Base-by-base conservation (phyloP, 2,113 vertebrate genomes). In the Sialia sialis region DNA sequence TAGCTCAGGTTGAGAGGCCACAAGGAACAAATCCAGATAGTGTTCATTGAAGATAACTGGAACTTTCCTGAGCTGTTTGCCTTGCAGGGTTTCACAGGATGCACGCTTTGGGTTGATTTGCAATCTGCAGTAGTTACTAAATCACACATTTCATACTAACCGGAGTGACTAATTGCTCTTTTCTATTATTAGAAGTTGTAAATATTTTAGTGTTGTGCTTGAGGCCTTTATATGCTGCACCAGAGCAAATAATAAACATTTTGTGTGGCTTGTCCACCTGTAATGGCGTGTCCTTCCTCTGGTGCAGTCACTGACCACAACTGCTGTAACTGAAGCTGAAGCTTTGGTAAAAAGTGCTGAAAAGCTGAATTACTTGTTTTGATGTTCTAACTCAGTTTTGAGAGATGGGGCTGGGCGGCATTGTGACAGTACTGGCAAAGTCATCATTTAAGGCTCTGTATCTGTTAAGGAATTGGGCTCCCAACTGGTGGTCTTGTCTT, bases 11-110 rank as follows among this genome's bases (percentile, higher is more conserved):
- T 83, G 80, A 30, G 94, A 84, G 67, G 88, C 80, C 46, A 2
- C 49, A 5, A 89, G 85, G 67, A 81, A 10, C 32, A 0, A 32
- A 63, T 84, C 69, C 64, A n/a, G 68, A 25, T 55, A 67, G 36
- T 63, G n/a, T n/a, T 80, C 32, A 3, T 48, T 56, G 91, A 56
- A 82, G 84, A 70, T 20, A 76, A 36, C 72, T 88, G 56, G 84
- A 87, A 27, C 52, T 74, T 93, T 85, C 74, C 58, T 75, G 64
- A 20, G 87, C 77, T 41, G 23, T 54, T 93, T 62, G 41, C 19
- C 3, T 20, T 14, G 91, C 67, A 19, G 67, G 51, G 20, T 30
- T 73, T 62, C 51, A n/a, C 66, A 16, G 76, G 55, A 10, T 67
- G 52, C 32, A 4, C 3, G 6, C 0, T 0, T 41, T 29, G 44